phyloP scores from a whole-genome alignment of 2,888 invertebrate genomes.

The Pachliopta kotzebuea region DNA sequence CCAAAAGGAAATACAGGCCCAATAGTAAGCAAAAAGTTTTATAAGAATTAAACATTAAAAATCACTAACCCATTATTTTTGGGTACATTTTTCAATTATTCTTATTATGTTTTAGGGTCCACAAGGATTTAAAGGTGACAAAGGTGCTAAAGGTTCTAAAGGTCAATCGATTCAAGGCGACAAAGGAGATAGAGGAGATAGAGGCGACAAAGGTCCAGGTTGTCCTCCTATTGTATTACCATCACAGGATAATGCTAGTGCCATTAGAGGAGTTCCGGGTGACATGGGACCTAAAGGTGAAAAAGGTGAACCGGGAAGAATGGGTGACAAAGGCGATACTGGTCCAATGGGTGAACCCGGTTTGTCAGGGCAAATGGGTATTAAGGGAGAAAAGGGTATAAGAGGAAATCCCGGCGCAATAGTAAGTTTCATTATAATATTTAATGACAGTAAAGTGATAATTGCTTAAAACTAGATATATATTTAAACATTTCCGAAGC shows the following conservation, averaged over 20 bases:
- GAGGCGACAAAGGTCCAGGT: conserved; percentile 75
- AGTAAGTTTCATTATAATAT: conserved; percentile 74
- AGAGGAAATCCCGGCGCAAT: conserved; percentile 90
- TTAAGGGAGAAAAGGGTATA: conserved; percentile 94
- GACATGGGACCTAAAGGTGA: conserved; percentile 82
- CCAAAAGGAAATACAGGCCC: conserved; percentile 82
- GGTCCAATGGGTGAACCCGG: conserved; percentile 88
- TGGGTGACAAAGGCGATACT: conserved; percentile 85
- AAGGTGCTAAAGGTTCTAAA: conserved; percentile 84
- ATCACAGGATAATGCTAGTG: conserved; percentile 60
- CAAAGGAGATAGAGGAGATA: conserved; percentile 82
- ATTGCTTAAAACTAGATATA: no score
- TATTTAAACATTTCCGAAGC: no score
- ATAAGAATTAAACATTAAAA: not conserved
- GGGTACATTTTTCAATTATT: conserved; percentile 1
- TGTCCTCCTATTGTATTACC: conserved; percentile 48
- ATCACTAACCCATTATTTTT: not conserved
- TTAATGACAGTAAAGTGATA: no score
- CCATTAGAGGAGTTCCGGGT: conserved; percentile 66
- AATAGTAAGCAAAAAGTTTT: conserved; percentile 59
- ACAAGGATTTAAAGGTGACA: conserved; percentile 84
- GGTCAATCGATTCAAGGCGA: conserved; percentile 77
- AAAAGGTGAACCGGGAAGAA: conserved; percentile 79
- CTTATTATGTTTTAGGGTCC: conserved; percentile 79
- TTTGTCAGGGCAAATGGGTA: conserved; percentile 81